phyloP scores from a whole-genome alignment of 1,140 invertebrate species.

The Teleopsis dalmanni region DNA sequence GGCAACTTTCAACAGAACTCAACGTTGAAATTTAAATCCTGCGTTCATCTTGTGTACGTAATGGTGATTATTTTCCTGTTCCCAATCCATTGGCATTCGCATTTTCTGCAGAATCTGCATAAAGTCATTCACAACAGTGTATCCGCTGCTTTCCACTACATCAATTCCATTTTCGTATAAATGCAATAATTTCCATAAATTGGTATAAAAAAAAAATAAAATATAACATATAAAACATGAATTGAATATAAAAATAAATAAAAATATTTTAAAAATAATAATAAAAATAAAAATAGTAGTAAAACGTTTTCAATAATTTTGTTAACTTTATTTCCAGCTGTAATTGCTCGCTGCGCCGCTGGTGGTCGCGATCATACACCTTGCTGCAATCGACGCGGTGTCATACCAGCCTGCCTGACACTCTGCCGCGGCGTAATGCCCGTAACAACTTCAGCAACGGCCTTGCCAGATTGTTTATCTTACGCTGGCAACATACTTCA shows the following conservation, averaged over 20 bases:
- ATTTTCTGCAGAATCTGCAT: too few relatives aligned
- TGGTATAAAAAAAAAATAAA: too few relatives aligned
- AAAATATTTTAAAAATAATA: not conserved
- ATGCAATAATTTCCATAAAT: too few relatives aligned
- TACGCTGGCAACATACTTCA: slow-evolving; percentile 76
- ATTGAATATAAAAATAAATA: not conserved
- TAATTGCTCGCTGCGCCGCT: slow-evolving; percentile 51
- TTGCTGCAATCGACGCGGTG: slow-evolving; percentile 66
- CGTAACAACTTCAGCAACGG: slow-evolving; percentile 13
- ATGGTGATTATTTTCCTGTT: too few relatives aligned
- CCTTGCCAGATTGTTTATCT: slow-evolving; percentile 54
- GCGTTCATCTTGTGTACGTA: too few relatives aligned
- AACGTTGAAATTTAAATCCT: too few relatives aligned
- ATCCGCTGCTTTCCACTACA: too few relatives aligned
- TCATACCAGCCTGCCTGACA: slow-evolving; percentile 60
- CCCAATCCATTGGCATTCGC: too few relatives aligned
- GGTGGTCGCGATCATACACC: slow-evolving; percentile 67
- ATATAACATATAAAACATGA: too few relatives aligned
- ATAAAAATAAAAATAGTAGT: not conserved
- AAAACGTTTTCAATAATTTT: not conserved
- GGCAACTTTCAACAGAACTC: too few relatives aligned
- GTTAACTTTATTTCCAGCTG: slow-evolving; percentile 21
- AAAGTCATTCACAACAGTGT: too few relatives aligned
- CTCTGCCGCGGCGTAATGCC: slow-evolving; percentile 66
- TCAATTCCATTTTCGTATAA: too few relatives aligned